phyloP scores from a whole-genome alignment of 2,113 vertebrate species.

The Cyphomyrus discorhynchus region DNA sequence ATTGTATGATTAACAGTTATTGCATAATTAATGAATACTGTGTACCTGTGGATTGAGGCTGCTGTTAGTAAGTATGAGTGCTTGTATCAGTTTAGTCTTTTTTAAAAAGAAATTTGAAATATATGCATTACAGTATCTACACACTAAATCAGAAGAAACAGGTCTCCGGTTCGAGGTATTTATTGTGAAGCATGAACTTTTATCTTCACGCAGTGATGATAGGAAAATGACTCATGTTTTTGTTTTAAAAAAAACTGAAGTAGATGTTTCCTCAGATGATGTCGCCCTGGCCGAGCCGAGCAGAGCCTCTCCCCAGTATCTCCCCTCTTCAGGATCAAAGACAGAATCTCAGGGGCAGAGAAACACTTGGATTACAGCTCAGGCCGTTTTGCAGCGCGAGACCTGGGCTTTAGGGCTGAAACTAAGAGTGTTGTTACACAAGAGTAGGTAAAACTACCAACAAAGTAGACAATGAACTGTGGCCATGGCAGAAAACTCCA shows the following conservation, averaged over 20 bases:
- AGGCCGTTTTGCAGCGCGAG: slow-evolving; percentile 10
- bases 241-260: slow-evolving; percentile 39
- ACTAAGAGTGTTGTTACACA: background rate
- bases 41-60: background rate
- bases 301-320: slow-evolving; percentile 31
- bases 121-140: background rate
- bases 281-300: slow-evolving; percentile 37
- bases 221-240: slow-evolving; percentile 55
- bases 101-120: background rate
- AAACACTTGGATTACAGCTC: slow-evolving; percentile 31
- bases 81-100: background rate
- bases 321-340: slow-evolving; percentile 50
- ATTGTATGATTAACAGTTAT: background rate
- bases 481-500: background rate
- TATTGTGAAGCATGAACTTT: slow-evolving; percentile 43
- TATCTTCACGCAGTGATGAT: slow-evolving; percentile 54
- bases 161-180: slow-evolving; percentile 51
- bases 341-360: slow-evolving; percentile 35
- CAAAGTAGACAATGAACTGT: background rate
- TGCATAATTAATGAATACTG: background rate
- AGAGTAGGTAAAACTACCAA: background rate
- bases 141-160: slow-evolving; percentile 47
- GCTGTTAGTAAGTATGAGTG: background rate
- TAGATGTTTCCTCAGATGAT: slow-evolving; percentile 36
- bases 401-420: background rate